Evolutionary conservation across 2,113 vertebrate species (phyloP), one percentile per base, ranked within the genome.

Genomic region (Lipotes vexillifer): DNA sequence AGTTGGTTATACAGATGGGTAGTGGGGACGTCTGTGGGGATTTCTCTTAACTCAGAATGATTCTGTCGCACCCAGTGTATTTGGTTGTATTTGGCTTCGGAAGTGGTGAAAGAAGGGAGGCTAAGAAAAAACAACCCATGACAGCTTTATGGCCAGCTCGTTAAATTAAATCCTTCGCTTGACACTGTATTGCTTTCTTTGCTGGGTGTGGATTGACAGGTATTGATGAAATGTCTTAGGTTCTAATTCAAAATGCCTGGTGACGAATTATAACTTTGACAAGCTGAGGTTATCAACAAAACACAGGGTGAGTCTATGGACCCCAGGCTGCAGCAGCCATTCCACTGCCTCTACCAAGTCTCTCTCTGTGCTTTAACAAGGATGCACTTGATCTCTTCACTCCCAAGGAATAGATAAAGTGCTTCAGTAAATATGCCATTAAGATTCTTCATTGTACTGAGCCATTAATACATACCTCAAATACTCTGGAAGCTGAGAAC

Each of bases 301-400:
- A 46, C 59, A 52, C 78, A 44, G 49, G 31, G 63, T 38, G 29
- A 65, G 68, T 36, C 29, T 61, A 3, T 65, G 78, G 41, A 15
- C 75, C 52, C 44, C 63, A 71, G 72, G 18, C 85, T 89, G 57
- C 27, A 86, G 52, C 33, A 86, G 46, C 81, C 33, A 38, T 63
- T 65, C 38, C 27, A 2, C 1, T 18, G 8, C 55, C 49, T 78
- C 44, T 38, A 75, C 83, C 23, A 46, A 77, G 87, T 33, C 82
- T 72, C 59, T 65, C 82, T 83, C 68, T 69, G 68, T 80, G 46
- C 89, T 72, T 96, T 38, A 27, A 46, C 17, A 59, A 68, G 71
- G 88, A 85, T 74, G 38, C 44, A 66, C 92, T 97, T 97, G 89
- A 95, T 97, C 95, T 94, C 63, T 94, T 97, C 69, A 92, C 80